These are phyloP conservation scores for Drosophila punjabiensis DNA, from an alignment of 1,140 invertebrate species.

Conservation along the genomic window DNA sequence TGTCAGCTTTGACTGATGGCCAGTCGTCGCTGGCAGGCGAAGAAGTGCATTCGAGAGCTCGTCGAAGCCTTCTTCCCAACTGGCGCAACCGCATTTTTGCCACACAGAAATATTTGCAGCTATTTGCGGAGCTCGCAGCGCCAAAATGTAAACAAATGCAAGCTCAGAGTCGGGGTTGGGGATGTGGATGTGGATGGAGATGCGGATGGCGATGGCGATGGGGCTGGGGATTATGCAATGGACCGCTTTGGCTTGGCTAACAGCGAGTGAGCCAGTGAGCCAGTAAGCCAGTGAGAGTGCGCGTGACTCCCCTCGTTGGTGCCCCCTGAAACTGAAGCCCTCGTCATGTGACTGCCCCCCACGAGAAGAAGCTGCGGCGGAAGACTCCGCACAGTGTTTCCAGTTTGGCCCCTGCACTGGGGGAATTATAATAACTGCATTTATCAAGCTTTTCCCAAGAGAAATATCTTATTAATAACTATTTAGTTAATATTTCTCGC, in stretches of 20 bases:
- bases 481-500: conserved; percentile 1
- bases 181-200: conserved; percentile 10
- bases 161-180: not conserved
- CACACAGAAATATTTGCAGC: conserved; percentile 47
- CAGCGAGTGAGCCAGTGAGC: conserved; percentile 41
- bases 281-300: conserved; percentile 64
- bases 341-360: not conserved
- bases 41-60: conserved; percentile 43
- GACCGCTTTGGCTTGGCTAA: conserved; percentile 40
- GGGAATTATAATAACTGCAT: not conserved
- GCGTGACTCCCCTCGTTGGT: conserved; percentile 45
- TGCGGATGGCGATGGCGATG: conserved; percentile 10
- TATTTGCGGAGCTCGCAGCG: conserved; percentile 58
- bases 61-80: conserved; percentile 48
- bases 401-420: conserved; percentile 37
- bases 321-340: conserved; percentile 10
- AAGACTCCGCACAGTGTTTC: conserved; percentile 48
- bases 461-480: not conserved
- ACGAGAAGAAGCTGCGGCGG: conserved; percentile 53
- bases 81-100: conserved; percentile 69
- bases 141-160: conserved; percentile 58
- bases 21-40: conserved; percentile 35
- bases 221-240: conserved; percentile 54
- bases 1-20: conserved; percentile 67
- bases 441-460: not conserved